Base-by-base conservation (phyloP, 23 tunicate genomes). In the Trididemnum clinides region DNA sequence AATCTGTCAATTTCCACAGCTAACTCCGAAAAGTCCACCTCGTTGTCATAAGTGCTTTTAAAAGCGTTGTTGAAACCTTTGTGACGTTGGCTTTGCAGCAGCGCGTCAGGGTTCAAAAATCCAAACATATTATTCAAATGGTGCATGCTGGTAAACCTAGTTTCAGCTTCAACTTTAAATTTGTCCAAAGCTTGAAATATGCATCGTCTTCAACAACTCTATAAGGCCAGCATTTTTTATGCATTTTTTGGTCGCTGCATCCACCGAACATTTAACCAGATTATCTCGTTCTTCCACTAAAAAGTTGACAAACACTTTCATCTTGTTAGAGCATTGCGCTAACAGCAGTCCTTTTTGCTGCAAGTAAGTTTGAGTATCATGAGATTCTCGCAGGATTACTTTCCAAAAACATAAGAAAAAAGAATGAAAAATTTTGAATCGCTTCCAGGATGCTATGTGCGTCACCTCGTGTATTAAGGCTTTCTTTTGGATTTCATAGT, bases 201-300 rank as follows among this genome's bases (percentile, higher is more conserved):
- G 84, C 84, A 79, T 79, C 84, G 84, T 79, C 84, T 79, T 32
- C 84, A 79, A 57, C 84, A 79, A 79, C 84, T 51, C 84, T 79
- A n/a, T n/a, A 79, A 79, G 84, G 84, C 71, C 84, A 79, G 84
- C 70, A 51, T 39, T 58, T 74, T 79, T 71, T 79, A 71, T 57
- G 84, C 84, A 79, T 79, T 79, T 79, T 51, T 79, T 79, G 84
- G 57, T 79, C 84, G 71, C 84, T 79, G 84, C 71, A 79, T 79
- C 38, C 84, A 79, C 84, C 21, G 71, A 79, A 54, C 71, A 70
- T 79, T 57, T 79, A 79, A 79, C 70, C 84, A 74, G 84, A 79
- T 79, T 79, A 79, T 79, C 84, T 79, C 35, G 84, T 79, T 81
- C 85, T 81, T 81, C 85, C 85, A 81, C 85, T 81, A 81, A 81